Base-by-base conservation (phyloP, 2,113 vertebrate genomes). In the Pterophyllum scalare region DNA sequence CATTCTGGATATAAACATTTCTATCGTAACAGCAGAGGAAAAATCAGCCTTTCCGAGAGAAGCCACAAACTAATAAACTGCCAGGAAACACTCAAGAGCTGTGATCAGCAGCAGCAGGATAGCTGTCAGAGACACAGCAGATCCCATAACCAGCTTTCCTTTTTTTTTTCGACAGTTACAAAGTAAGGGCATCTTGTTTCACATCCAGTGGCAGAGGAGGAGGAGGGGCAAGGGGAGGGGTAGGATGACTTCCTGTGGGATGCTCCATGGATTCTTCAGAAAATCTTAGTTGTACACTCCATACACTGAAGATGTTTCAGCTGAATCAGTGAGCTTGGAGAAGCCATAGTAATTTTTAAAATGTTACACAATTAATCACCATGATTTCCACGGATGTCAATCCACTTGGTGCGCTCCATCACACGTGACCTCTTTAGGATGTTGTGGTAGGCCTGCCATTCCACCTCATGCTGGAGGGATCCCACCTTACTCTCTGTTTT, bases 371-470 rank as follows among this genome's bases (percentile, higher is more conserved):
- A 46, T 28, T 24, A 52, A 46, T 94, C 87, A 99, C 98, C 98
- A 76, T 99, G 98, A 94, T 99, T 99, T 88, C 98, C 98, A 49
- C 96, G 97, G 87, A 99, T 97, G 93, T 99, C 98, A 60, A 99
- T 97, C 98, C 98, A 99, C 87, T 95, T 97, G 1, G 97, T 99
- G 94, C 96, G 97, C 91, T 99, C 96, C 96, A 97, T 94, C 86
- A 99, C 98, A 2, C 91, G 95, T 1, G 98, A 97, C 93, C 95
- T 96, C 94, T 98, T 99, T 85, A 99, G 93, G 90, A 98, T 89
- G 88, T 95, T 95, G 77, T 98, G 96, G 84, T 99, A 99, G 84
- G 95, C 97, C 92, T 97, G 97, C 98, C 98, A 99, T 89, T 99
- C 98, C 81, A 95, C 95, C 84, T 99, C 98, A 7, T 97, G 85